These are phyloP conservation scores for Syngnathoides biaculeatus DNA, from an alignment of 2,113 vertebrate species.

Conservation along the genomic window DNA sequence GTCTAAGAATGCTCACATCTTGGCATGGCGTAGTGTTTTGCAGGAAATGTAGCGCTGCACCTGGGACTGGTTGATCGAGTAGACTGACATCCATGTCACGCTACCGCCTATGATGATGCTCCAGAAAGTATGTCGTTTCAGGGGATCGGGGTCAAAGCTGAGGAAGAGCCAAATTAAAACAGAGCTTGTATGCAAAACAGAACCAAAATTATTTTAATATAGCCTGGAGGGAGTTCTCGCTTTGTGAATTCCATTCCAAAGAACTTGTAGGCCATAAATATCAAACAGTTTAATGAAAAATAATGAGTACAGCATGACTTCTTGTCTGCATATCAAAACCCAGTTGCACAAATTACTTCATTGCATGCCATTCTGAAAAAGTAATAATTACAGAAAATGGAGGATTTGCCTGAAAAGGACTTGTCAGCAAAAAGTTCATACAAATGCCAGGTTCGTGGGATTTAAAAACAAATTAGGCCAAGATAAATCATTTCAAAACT, in stretches of 20 bases:
- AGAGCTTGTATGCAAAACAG: neutral
- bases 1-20: conserved; percentile 62
- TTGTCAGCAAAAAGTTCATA: no score
- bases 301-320: neutral
- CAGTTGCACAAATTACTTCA: no score
- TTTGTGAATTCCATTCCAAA: neutral
- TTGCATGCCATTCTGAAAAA: no score
- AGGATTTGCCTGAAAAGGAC: no score
- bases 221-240: no score
- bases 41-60: conserved; percentile 81
- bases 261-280: neutral
- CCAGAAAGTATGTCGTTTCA: conserved; percentile 77
- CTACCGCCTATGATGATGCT: conserved; percentile 71
- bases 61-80: conserved; percentile 78
- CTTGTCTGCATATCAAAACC: no score
- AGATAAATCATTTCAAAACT: no score
- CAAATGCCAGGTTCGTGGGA: no score
- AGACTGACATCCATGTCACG: conserved; percentile 76
- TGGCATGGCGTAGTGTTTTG: conserved; percentile 72
- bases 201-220: neutral
- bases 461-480: no score
- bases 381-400: no score
- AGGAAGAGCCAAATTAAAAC: neutral
- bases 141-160: conserved; percentile 76
- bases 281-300: neutral